Base-by-base conservation (phyloP, 1,140 invertebrate species). In the Papilio glaucus region DNA sequence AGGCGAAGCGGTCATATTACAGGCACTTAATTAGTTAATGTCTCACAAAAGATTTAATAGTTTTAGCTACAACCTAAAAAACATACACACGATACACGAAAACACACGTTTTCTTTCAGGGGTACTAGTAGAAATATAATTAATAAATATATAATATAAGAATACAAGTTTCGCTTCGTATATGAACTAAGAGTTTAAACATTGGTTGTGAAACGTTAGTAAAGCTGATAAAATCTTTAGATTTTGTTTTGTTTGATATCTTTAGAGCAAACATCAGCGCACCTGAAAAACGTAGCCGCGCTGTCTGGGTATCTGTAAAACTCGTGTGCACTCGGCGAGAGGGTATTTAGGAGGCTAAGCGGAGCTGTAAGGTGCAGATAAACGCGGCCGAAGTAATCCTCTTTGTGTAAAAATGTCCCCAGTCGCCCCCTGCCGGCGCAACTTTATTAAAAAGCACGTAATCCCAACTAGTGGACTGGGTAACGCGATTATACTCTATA, bases 401-500 rank as follows among this genome's bases (percentile, higher is more conserved):
- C 88, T 91, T 91, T 91, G 89, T 92, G 85, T 87, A 92, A 92
- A 92, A 92, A 92, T 90, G 89, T 91, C 89, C 90, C 87, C 86
- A 81, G 77, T 85, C 86, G 81, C 86, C 88, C 87, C 88, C 88
- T 83, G 79, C 82, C 76, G 84, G 85, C 79, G 77, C 78, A 80
- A 90, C 88, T 89, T 92, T 90, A 92, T 92, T 92, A 92, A 92
- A 92, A 92, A 91, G 86, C 87, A 82, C 80, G 88, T 92, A 92
- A 91, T 90, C 89, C 84, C 77, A 85, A 86, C 86, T 91, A 91
- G 87, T 90, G 85, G 90, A 90, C 84, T 87, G 88, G 79, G 84
- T 92, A 90, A 92, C 89, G 86, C 89, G 90, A 91, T 92, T 92
- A 92, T 85, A 72, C 82, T 87, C 82, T 87, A 86, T 83, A 81